phyloP scores from a whole-genome alignment of 2,797 vertebrate genomes.

The Holocentrus rufus region DNA sequence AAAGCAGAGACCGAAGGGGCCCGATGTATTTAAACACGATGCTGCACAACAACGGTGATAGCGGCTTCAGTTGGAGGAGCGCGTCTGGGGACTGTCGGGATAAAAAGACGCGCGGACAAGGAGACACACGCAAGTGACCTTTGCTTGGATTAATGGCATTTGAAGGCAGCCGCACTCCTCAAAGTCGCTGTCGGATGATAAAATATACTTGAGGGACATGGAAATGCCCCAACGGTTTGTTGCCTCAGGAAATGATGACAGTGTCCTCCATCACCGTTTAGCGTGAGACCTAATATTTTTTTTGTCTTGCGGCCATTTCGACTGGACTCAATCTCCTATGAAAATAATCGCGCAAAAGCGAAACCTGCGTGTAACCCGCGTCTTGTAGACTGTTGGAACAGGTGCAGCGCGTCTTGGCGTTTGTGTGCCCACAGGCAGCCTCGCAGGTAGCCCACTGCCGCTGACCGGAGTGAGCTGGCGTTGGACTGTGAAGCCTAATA shows the following conservation, averaged over 20 bases:
- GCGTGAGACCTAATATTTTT: constrained; percentile 13
- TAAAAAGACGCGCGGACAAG: constrained; percentile 15
- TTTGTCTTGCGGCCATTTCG: constrained; percentile 59
- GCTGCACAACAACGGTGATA: constrained; percentile 61
- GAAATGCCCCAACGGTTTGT: constrained; percentile 51
- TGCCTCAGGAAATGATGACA: constrained; percentile 73
- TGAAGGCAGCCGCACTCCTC: background rate
- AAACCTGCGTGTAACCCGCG: background rate
- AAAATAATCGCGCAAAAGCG: background rate
- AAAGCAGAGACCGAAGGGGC: constrained; percentile 83
- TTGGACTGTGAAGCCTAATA: constrained; percentile 1
- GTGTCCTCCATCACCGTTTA: constrained; percentile 60
- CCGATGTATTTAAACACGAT: constrained; percentile 78
- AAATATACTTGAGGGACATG: constrained; percentile 22
- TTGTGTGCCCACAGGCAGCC: constrained; percentile 19
- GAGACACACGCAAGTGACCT: constrained; percentile 10
- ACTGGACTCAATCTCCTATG: background rate
- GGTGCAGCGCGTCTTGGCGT: constrained; percentile 60
- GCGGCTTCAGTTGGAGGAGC: constrained; percentile 50
- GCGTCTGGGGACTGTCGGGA: constrained; percentile 22
- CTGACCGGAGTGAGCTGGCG: constrained; percentile 1
- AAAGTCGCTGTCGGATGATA: constrained; percentile 2
- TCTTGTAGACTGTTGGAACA: constrained; percentile 49
- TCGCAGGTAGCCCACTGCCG: constrained; percentile 24
- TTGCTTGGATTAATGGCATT: constrained; percentile 3